These are phyloP conservation scores for Caiman crocodilus DNA, from an alignment of 2,797 vertebrate species.

Conservation along the genomic window DNA sequence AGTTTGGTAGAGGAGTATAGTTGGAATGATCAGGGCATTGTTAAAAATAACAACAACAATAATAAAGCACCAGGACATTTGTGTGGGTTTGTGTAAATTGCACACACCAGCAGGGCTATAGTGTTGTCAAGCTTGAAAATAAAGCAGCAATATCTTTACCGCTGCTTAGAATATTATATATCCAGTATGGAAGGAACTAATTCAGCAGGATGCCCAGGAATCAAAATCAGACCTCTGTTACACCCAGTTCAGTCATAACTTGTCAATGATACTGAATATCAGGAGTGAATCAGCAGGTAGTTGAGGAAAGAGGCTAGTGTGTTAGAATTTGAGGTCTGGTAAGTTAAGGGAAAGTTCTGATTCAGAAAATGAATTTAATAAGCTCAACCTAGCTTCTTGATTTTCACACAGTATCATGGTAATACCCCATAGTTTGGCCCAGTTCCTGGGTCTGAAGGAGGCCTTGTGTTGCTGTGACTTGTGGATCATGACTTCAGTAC, in stretches of 20 bases:
- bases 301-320: background rate
- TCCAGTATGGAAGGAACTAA: background rate
- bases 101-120: constrained; percentile 1
- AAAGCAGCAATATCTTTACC: background rate
- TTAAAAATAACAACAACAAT: background rate
- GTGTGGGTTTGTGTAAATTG: background rate
- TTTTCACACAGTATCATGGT: background rate
- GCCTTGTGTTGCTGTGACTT: background rate
- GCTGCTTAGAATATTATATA: background rate
- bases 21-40: background rate
- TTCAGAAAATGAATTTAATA: background rate
- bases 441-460: background rate
- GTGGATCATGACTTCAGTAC: background rate
- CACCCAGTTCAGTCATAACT: background rate
- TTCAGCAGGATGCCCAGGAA: background rate
- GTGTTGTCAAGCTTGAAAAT: background rate
- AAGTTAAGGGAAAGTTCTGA: background rate
- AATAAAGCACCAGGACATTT: background rate
- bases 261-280: background rate
- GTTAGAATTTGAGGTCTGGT: background rate
- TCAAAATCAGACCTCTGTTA: background rate
- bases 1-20: background rate
- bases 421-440: background rate
- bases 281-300: background rate
- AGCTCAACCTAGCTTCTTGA: too few relatives aligned